Conservation (phyloP, 92 coral and sea anemone genomes). For the Micromussa lordhowensis region DNA sequence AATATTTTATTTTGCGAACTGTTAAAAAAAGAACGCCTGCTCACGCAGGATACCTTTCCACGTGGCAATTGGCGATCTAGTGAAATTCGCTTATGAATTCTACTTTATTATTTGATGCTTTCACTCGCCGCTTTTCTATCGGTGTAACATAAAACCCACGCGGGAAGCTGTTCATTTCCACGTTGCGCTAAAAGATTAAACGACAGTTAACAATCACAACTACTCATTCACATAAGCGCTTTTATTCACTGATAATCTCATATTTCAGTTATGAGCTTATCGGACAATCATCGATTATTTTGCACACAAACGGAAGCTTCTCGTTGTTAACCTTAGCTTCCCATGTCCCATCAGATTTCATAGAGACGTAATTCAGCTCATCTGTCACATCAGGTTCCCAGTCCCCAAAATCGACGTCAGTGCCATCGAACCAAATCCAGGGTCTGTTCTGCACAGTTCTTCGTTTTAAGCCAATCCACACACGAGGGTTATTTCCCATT, state of each 20-base stretch:
- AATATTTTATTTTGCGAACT: too few relatives aligned
- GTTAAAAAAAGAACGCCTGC: too few relatives aligned
- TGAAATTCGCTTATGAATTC: too few relatives aligned
- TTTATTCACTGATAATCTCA: background rate
- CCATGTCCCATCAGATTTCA: slow-evolving; percentile 6
- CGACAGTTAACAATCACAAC: background rate
- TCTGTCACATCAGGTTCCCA: slow-evolving; percentile 20
- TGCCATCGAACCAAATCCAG: slow-evolving; percentile 8
- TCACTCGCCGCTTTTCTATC: too few relatives aligned
- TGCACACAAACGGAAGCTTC: background rate
- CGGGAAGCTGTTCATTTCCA: too few relatives aligned
- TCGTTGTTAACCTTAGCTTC: background rate
- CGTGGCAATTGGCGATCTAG: too few relatives aligned
- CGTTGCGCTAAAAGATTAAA: too few relatives aligned
- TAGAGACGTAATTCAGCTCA: slow-evolving; percentile 5
- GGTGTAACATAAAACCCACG: too few relatives aligned
- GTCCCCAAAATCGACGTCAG: slow-evolving; percentile 10
- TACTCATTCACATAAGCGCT: background rate
- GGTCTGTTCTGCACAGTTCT: slow-evolving; percentile 10
- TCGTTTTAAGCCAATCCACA: slow-evolving; percentile 16
- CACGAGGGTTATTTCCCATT: background rate
- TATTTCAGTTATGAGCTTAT: background rate
- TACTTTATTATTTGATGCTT: too few relatives aligned
- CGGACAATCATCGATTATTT: background rate
- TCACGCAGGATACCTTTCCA: too few relatives aligned